A percentile compares a stretch with the other conserved stretches of the same genome.
Conservation (phyloP, 2,113 vertebrate species). For the Hemiscyllium ocellatum region DNA sequence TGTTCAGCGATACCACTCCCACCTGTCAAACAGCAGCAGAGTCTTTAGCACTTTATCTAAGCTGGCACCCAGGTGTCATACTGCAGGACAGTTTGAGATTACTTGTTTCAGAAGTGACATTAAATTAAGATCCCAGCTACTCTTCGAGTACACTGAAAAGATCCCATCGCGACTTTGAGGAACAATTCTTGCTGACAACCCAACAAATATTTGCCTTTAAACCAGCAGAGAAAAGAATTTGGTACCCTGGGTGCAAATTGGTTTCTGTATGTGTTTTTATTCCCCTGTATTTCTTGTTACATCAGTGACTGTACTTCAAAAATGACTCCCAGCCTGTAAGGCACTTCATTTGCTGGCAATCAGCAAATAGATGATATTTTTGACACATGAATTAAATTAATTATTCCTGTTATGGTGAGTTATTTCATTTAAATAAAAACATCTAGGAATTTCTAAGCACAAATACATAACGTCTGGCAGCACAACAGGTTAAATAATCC, state of each 20-base stretch:
- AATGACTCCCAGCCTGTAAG: not conserved
- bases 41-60: not conserved
- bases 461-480: not conserved
- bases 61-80: not conserved
- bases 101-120: not conserved
- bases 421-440: not conserved
- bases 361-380: not conserved
- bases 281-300: not conserved
- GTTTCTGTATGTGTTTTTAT: not conserved
- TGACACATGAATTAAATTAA: not conserved
- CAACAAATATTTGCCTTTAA: not conserved
- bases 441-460: not conserved
- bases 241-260: not conserved
- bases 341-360: not conserved
- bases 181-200: not conserved
- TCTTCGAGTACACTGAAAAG: not conserved
- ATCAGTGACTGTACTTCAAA: not conserved
- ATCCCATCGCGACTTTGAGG: not conserved
- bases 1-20: not conserved
- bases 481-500: not conserved
- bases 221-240: not conserved
- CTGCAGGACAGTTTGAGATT: not conserved
- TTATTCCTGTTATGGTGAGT: not conserved
- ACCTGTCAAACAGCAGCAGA: not conserved
- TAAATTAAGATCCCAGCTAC: not conserved